Percentiles rank a stretch among this genome's conserved stretches.
Conservation (phyloP, 2,113 vertebrate genomes). For the Hassar affinis region DNA sequence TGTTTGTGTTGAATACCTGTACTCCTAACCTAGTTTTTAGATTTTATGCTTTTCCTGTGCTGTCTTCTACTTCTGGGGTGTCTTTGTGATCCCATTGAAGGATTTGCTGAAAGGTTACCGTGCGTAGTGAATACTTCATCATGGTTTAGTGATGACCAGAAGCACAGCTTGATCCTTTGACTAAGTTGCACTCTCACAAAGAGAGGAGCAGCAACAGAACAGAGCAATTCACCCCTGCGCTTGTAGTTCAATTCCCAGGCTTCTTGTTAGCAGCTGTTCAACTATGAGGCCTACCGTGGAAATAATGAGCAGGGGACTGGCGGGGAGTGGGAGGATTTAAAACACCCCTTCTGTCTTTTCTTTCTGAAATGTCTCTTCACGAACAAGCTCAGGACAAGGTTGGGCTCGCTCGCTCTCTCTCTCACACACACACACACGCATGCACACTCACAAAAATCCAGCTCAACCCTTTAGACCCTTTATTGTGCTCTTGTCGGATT, state of each 20-base stretch:
- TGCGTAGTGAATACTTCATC: conserved; percentile 41
- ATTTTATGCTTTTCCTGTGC: neutral
- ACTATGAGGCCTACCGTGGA: conserved; percentile 44
- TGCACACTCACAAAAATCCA: conserved; percentile 30
- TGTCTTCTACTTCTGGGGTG: neutral
- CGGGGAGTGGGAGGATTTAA: conserved; percentile 27
- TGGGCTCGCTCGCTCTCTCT: conserved; percentile 47
- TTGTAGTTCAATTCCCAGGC: conserved; percentile 53
- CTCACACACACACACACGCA: neutral
- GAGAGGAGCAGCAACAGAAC: conserved; percentile 27
- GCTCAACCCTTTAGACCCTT: conserved; percentile 39
- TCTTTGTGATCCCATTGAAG: conserved; percentile 15
- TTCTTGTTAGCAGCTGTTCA: conserved; percentile 54
- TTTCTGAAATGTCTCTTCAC: conserved; percentile 42
- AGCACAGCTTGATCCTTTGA: conserved; percentile 37
- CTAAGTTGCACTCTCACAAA: conserved; percentile 24
- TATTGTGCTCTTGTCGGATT: conserved; percentile 61
- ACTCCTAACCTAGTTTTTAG: neutral
- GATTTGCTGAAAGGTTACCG: conserved; percentile 9
- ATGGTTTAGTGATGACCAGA: conserved; percentile 24
- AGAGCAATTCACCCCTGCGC: conserved; percentile 42
- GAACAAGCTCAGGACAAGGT: conserved; percentile 22
- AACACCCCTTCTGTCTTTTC: conserved; percentile 43
- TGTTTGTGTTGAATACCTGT: neutral
- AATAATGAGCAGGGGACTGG: conserved; percentile 49